These are phyloP conservation scores for Leptopilina syphax DNA, from an alignment of 2,888 invertebrate genomes.

Conservation along the genomic window DNA sequence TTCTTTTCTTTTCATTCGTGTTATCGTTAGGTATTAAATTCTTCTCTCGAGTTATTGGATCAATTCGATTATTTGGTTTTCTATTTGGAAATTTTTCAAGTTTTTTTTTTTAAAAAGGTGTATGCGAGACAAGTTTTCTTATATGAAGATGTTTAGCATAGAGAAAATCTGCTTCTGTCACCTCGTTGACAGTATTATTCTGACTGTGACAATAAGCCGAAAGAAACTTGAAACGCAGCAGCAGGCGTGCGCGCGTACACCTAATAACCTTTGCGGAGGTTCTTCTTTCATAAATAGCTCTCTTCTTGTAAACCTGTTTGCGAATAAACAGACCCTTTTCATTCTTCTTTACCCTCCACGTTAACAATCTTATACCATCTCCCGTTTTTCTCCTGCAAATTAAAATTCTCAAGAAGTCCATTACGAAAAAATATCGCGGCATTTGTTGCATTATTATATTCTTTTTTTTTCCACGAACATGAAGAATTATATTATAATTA, in stretches of 20 bases:
- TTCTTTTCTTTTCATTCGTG: no score
- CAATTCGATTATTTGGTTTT: not conserved
- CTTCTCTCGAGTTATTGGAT: not conserved
- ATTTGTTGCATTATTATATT: no score
- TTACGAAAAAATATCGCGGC: no score
- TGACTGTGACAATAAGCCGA: conserved; percentile 25
- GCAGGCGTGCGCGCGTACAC: conserved; percentile 40
- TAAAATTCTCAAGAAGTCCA: not conserved
- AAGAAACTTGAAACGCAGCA: conserved; percentile 40
- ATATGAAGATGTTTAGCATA: not conserved
- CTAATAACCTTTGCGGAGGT: conserved; percentile 38
- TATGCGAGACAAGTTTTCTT: conserved; percentile 1
- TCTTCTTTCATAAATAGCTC: conserved; percentile 40
- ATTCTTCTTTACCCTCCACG: conserved; percentile 18
- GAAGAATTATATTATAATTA: no score
- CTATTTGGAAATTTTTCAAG: not conserved
- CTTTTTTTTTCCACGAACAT: no score
- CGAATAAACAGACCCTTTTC: conserved; percentile 31
- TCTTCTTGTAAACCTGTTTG: conserved; percentile 39
- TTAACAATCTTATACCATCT: not conserved
- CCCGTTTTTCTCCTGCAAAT: conserved; percentile 8
- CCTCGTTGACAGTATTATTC: conserved; percentile 35
- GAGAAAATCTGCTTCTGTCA: conserved; percentile 31
- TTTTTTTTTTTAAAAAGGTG: not conserved
- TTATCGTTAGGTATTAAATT: not conserved